These are phyloP conservation scores for Chionodraco myersi DNA, from an alignment of 2,113 vertebrate species.

Conservation along the genomic window DNA sequence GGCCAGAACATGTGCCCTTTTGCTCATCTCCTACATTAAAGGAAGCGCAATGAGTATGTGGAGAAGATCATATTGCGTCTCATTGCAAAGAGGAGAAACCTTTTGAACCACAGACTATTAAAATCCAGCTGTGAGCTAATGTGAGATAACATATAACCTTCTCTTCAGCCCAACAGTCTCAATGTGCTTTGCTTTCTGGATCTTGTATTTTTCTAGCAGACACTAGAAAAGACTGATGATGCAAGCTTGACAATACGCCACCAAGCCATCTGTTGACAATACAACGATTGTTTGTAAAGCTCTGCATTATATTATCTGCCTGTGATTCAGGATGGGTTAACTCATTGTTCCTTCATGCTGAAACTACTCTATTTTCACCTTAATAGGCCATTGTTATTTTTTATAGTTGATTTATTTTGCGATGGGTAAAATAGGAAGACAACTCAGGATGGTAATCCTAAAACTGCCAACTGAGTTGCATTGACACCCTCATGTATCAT, in stretches of 20 bases:
- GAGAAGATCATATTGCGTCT: not conserved
- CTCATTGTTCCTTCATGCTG: not conserved
- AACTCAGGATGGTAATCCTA: not conserved
- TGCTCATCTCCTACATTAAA: not conserved
- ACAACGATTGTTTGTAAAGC: slow-evolving; percentile 1
- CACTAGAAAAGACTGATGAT: slow-evolving; percentile 8
- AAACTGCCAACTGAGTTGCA: not conserved
- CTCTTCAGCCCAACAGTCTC: slow-evolving; percentile 26
- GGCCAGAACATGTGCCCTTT: slow-evolving; percentile 11
- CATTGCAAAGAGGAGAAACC: not conserved
- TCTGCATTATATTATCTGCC: not conserved
- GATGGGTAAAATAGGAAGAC: not conserved
- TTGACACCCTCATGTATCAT: not conserved
- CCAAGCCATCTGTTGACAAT: slow-evolving; percentile 13
- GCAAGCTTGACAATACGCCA: not conserved
- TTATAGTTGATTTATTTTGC: no score
- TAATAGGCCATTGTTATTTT: not conserved
- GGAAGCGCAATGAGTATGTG: not conserved
- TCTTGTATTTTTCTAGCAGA: not conserved
- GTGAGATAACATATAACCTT: not conserved
- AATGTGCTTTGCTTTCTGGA: not conserved
- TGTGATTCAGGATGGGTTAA: not conserved
- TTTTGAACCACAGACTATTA: not conserved
- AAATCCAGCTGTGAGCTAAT: not conserved
- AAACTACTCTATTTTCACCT: not conserved